These are phyloP conservation scores for Drosophila kohkoa DNA, from an alignment of 1,140 invertebrate species.

Conservation along the genomic window DNA sequence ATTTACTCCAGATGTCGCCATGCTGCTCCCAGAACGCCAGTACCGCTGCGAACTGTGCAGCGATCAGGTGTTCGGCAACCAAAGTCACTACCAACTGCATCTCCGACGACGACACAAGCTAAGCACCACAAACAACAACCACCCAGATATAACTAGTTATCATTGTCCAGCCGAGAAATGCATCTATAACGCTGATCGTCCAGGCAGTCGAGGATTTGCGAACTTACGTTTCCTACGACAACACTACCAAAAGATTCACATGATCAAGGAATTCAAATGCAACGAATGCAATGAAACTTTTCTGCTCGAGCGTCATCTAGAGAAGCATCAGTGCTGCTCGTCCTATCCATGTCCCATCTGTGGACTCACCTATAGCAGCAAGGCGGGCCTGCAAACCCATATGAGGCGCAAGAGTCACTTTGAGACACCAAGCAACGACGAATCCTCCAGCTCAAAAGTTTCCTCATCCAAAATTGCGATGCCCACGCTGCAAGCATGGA, in stretches of 20 bases:
- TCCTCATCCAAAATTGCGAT: conserved; percentile 44
- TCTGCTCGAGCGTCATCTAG: conserved; percentile 86
- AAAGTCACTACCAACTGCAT: conserved; percentile 66
- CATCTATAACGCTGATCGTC: conserved; percentile 46
- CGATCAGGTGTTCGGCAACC: conserved; percentile 59
- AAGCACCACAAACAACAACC: neutral
- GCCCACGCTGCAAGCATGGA: conserved; percentile 32
- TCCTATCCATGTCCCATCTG: conserved; percentile 82
- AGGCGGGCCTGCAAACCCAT: conserved; percentile 60
- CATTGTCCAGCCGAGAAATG: conserved; percentile 61
- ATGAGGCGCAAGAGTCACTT: conserved; percentile 66
- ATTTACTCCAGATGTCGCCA: conserved; percentile 55
- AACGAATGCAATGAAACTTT: conserved; percentile 86
- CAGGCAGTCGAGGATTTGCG: conserved; percentile 62
- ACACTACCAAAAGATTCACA: conserved; percentile 88
- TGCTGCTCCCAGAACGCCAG: conserved; percentile 56
- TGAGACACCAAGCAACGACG: neutral
- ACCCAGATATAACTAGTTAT: conserved; percentile 16
- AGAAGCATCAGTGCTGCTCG: conserved; percentile 86
- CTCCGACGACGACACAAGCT: conserved; percentile 59
- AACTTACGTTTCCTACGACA: conserved; percentile 84
- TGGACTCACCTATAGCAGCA: conserved; percentile 60
- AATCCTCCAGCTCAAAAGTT: neutral
- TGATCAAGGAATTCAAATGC: conserved; percentile 86
- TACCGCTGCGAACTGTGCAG: conserved; percentile 56